Base-by-base conservation (phyloP, 2,797 vertebrate species). In the Chrysocyon brachyurus region DNA sequence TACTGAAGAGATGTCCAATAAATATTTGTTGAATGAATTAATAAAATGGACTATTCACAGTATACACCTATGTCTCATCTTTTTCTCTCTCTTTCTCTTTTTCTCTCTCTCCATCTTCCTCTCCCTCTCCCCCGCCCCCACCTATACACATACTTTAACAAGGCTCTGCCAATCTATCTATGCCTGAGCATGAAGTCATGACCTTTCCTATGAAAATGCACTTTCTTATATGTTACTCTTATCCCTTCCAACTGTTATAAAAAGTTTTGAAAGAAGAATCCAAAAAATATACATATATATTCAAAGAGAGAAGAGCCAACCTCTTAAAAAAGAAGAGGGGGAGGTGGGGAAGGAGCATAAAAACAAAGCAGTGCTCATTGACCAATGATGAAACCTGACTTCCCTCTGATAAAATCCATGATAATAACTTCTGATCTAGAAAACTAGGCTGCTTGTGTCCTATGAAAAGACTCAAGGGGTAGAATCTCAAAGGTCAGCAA, bases 401-500 rank as follows among this genome's bases (percentile, higher is more conserved):
- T 2, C 0, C 19, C 91, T 90, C 57, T 70, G 96, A 97, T 97
- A 95, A 97, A 98, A 61, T 96, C 75, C 97, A 95, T 72, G 12
- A 88, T 97, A 97, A 98, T 98, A 97, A 98, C 95, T 97, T 94
- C 1, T 89, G 96, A 97, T 98, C 97, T 95, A 92, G 89, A 97
- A 96, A 98, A 95, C 61, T 59, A 33, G 92, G 97, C 96, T 96
- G 33, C 96, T 98, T 89, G 93, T 97, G 97, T 96, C 98, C 97
- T 97, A 14, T 86, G 97, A 98, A 96, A 98, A 98, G 97, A 96
- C 96, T 87, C 24, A 36, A 97, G 97, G 96, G 97, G 89, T 97
- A 96, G 96, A 98, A 97, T 96, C 94, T 96, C 96, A 98, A 98
- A 98, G 98, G 98, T 98, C 98, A 98, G 98, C 97, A 98, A 98